These are phyloP conservation scores for Styela plicata DNA, from an alignment of 23 tunicate species.

Conservation along the genomic window DNA sequence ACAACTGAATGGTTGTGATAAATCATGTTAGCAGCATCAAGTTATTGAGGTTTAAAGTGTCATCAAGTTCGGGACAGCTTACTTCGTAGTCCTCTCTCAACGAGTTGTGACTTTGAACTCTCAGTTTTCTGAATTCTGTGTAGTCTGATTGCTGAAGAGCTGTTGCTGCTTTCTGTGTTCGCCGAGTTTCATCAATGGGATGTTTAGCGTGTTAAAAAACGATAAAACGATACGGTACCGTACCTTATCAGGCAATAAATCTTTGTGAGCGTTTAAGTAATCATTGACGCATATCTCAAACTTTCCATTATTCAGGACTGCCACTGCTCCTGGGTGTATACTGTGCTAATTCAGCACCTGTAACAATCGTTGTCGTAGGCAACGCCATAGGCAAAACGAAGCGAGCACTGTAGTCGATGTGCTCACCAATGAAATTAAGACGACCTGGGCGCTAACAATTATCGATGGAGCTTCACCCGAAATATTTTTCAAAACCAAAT, in stretches of 20 bases:
- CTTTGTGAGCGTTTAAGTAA: constrained; percentile 30
- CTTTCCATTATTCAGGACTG: constrained; percentile 55
- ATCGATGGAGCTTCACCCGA: constrained; percentile 36
- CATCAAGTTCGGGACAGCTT: constrained; percentile 82
- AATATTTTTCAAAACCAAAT: constrained; percentile 32
- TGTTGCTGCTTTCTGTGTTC: constrained; percentile 71
- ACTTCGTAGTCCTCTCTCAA: constrained; percentile 90
- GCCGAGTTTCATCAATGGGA: constrained; percentile 69
- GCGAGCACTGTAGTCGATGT: constrained; percentile 92
- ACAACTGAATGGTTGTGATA: too few relatives aligned
- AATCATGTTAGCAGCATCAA: too few relatives aligned
- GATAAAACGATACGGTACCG: too few relatives aligned
- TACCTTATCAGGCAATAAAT: constrained; percentile 48
- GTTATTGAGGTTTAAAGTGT: too few relatives aligned
- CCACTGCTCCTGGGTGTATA: constrained; percentile 42
- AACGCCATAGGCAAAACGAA: constrained; percentile 97
- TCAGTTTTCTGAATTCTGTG: constrained; percentile 53
- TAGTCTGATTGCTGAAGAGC: constrained; percentile 62
- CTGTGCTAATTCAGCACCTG: constrained; percentile 46
- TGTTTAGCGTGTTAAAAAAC: constrained; percentile 69
- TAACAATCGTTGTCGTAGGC: constrained; percentile 72
- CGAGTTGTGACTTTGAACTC: constrained; percentile 87
- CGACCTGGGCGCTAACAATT: constrained; percentile 86
- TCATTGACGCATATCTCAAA: constrained; percentile 59
- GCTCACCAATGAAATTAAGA: constrained; percentile 93